phyloP scores from a whole-genome alignment of 37 sponge, comb jelly and placozoan genomes.

The Mnemiopsis leidyi region DNA sequence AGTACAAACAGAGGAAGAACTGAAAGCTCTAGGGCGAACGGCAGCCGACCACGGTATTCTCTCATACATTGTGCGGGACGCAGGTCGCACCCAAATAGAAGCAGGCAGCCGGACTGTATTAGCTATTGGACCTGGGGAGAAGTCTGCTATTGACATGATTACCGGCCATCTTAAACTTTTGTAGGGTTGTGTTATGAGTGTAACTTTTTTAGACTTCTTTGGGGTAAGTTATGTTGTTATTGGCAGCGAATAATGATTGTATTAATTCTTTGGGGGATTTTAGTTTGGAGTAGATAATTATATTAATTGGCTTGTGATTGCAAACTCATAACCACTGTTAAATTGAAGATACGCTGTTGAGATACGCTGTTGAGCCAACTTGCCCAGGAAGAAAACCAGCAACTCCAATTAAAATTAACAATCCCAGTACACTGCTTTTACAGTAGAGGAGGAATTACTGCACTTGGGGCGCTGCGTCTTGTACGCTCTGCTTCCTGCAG shows the following conservation, averaged over 20 bases:
- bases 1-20: slow-evolving; percentile 51
- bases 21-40: not conserved
- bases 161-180: slow-evolving; percentile 91
- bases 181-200: too few species aligned
- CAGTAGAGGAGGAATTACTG: not conserved
- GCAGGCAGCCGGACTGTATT: slow-evolving; percentile 94
- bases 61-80: slow-evolving; percentile 86
- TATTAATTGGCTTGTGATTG: too few species aligned
- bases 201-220: too few species aligned
- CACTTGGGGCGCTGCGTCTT: not conserved
- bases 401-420: not conserved
- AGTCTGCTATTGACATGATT: slow-evolving; percentile 70
- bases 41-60: slow-evolving; percentile 31
- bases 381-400: too few species aligned
- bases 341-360: too few species aligned
- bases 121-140: slow-evolving; percentile 87
- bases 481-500: not conserved
- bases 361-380: too few species aligned
- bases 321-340: too few species aligned
- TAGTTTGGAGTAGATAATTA: too few species aligned
- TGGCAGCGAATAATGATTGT: too few species aligned
- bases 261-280: too few species aligned
- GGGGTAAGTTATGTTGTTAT: too few species aligned
- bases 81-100: slow-evolving; percentile 97
- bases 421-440: too few species aligned